Percentiles rank a stretch among this genome's conserved stretches.
Conservation (phyloP, 2,113 vertebrate genomes). For the Pituophis catenifer region DNA sequence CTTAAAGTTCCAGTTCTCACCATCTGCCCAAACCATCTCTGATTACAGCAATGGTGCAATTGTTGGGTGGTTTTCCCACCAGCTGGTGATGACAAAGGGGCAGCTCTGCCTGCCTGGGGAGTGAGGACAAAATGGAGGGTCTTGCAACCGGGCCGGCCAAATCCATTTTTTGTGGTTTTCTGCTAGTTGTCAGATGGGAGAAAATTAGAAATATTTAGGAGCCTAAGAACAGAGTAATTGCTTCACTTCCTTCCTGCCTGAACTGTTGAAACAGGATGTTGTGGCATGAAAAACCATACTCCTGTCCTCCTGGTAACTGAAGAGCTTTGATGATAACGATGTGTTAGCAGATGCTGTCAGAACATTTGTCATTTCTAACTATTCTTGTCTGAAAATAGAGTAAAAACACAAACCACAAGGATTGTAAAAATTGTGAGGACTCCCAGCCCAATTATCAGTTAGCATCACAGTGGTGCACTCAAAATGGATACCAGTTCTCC, state of each 20-base stretch:
- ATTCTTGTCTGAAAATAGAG: neutral
- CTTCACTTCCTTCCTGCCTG: neutral
- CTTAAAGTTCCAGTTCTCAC: neutral
- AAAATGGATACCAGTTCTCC: neutral
- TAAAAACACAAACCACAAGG: neutral
- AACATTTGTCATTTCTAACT: neutral
- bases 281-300: neutral
- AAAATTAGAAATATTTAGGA: neutral
- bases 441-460: neutral
- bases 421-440: neutral
- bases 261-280: neutral
- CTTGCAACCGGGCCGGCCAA: neutral
- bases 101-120: neutral
- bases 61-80: neutral
- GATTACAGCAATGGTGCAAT: neutral
- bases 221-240: neutral
- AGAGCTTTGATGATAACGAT: neutral
- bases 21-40: neutral
- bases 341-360: neutral
- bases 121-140: neutral
- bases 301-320: neutral
- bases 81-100: neutral
- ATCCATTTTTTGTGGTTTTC: neutral
- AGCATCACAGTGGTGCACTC: neutral
- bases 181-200: neutral